Evolutionary conservation across 2,888 invertebrate species (phyloP).

Genomic region (Lasioglossum leucozonium): DNA sequence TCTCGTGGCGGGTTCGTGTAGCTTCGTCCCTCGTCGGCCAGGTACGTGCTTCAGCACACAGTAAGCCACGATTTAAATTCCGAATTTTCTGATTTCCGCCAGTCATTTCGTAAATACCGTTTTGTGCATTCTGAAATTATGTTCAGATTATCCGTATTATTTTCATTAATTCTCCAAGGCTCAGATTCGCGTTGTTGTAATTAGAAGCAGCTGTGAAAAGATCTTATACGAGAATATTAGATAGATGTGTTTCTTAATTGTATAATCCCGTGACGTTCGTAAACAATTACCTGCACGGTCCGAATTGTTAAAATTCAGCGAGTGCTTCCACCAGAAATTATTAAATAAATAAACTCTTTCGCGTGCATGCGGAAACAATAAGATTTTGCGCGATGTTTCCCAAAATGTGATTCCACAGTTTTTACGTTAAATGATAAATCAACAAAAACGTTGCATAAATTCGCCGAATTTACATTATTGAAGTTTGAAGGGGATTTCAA

Average conservation of each 20-base stretch:
- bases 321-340: too few relatives aligned
- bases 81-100: not conserved
- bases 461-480: too few relatives aligned
- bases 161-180: not conserved
- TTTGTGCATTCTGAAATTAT: not conserved
- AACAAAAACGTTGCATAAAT: not conserved
- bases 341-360: too few relatives aligned
- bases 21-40: slow-evolving; percentile 49
- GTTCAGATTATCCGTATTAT: not conserved
- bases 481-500: too few relatives aligned
- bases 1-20: slow-evolving; percentile 55
- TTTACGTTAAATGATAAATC: not conserved
- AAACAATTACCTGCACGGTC: too few relatives aligned
- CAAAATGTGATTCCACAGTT: not conserved
- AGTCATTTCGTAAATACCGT: not conserved
- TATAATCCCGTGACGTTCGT: too few relatives aligned
- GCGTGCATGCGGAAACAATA: not conserved
- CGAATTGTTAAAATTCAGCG: too few relatives aligned
- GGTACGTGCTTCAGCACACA: slow-evolving; percentile 30
- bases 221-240: too few relatives aligned
- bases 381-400: not conserved
- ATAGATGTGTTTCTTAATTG: too few relatives aligned
- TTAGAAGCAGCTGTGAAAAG: not conserved
- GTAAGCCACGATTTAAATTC: slow-evolving; percentile 3
- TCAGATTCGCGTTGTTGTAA: not conserved